Base-by-base conservation (phyloP, 2,113 vertebrate genomes). In the Pseudorectes ferrugineus region DNA sequence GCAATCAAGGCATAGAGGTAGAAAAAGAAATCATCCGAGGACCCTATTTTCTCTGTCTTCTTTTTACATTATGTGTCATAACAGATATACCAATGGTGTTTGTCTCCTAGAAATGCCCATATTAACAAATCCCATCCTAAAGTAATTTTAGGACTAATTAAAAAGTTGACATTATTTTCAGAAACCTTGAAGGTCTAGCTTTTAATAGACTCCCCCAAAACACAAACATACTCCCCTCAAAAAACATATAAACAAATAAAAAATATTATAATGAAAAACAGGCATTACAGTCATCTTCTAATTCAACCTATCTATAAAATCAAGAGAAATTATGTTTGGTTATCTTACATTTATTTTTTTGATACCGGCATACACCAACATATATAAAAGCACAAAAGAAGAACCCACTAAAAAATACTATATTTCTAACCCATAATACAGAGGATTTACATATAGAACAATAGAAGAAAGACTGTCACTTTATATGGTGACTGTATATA, bases 281-380 rank as follows among this genome's bases (percentile, higher is more conserved):
- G 29, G 16, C 8, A 3, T 85, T 88, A 78, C 16, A 21, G 29
- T 33, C 3, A 45, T 49, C 42, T 90, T 80, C 38, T 67, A 80
- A 73, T 42, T 11, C 24, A 84, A 62, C 4, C 5, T 77, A 14
- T 29, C 24, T 31, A n/a, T 52, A 61, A 92, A 79, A 40, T 18
- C 24, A 85, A 51, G 28, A 49, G 23, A 88, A 78, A 36, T 31
- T 73, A 68, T 12, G 7, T 82, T 71, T 85, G 28, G 13, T 42
- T 77, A 57, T 36, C 35, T 67, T 59, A 77, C 24, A 13, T 33
- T n/a, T 23, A 46, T 61, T 25, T 48, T 74, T 74, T 40, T 17
- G 0, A n/a, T 58, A 75, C 10, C 4, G 0, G 0, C 31, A 58
- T 25, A 49, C 2, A 24, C 5, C 66, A 74, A 71, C 0, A 49